Conservation (phyloP, 2,888 invertebrate species). For the Calameuta idolon region DNA sequence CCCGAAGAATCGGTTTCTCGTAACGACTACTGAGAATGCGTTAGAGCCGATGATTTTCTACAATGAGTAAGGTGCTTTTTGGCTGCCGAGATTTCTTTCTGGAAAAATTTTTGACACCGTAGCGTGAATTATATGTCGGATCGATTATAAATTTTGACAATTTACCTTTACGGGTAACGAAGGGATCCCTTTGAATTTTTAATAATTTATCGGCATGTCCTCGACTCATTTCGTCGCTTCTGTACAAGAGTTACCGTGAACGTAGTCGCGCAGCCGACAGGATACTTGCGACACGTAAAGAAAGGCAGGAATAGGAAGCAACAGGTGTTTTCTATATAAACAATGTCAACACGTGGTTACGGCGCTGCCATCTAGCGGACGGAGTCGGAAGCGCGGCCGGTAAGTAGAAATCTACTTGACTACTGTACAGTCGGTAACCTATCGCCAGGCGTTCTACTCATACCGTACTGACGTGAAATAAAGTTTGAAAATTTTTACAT, state of each 20-base stretch:
- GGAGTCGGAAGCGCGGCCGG: conserved; percentile 2
- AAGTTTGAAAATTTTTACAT: background rate
- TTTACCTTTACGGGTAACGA: background rate
- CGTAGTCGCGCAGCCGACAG: background rate
- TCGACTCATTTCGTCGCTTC: background rate
- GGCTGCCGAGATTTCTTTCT: no score
- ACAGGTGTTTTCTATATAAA: conserved; percentile 34
- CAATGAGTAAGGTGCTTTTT: background rate
- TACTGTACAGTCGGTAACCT: conserved; percentile 6
- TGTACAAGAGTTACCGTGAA: background rate
- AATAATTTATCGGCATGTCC: background rate
- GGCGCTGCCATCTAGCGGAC: conserved; percentile 43
- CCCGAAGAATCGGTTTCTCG: background rate
- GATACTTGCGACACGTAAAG: conserved; percentile 33
- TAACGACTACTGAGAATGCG: background rate
- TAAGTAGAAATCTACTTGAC: conserved; percentile 13
- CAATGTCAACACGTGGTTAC: conserved; percentile 17
- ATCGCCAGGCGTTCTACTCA: conserved; percentile 12
- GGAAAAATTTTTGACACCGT: background rate
- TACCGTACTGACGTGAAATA: conserved; percentile 5
- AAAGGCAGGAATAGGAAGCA: conserved; percentile 27
- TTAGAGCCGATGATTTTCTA: background rate
- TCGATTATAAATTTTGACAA: background rate
- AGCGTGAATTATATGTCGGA: background rate
- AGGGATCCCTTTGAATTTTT: background rate